Percentiles rank a stretch among this genome's conserved stretches.
These are phyloP conservation scores for Poecile atricapillus DNA, from an alignment of 2,113 vertebrate species.

Conservation along the genomic window DNA sequence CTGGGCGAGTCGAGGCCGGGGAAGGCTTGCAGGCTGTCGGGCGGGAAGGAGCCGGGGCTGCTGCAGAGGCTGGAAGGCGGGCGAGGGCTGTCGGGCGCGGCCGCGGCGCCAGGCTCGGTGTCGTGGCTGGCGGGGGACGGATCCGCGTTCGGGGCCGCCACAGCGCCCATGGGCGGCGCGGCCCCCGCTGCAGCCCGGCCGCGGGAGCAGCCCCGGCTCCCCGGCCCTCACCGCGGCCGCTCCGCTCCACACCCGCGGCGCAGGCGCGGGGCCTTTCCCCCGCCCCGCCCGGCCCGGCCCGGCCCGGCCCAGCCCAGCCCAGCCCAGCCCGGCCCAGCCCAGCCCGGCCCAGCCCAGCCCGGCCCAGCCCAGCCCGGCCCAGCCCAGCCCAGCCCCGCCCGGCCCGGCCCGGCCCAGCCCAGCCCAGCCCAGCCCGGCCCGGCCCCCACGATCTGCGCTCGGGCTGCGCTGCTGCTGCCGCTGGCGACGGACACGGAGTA, in stretches of 20 bases:
- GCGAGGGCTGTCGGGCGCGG: not conserved
- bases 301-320: too few relatives aligned
- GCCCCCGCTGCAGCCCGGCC: not conserved
- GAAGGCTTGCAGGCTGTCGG: conserved; percentile 10
- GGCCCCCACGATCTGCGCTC: not conserved
- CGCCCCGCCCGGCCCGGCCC: too few relatives aligned
- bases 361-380: not conserved
- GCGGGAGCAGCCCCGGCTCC: not conserved
- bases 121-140: not conserved
- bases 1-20: conserved; percentile 23
- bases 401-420: too few relatives aligned
- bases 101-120: not conserved
- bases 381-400: not conserved
- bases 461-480: not conserved
- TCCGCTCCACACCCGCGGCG: not conserved
- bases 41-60: conserved; percentile 22
- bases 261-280: not conserved
- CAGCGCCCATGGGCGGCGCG: not conserved
- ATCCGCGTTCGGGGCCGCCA: not conserved
- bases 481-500: accelerated
- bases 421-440: not conserved
- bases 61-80: not conserved
- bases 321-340: not conserved
- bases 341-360: too few relatives aligned
- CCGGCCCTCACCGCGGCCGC: not conserved